These are phyloP conservation scores for Numida meleagris DNA, from an alignment of 2,113 vertebrate species.

Conservation along the genomic window DNA sequence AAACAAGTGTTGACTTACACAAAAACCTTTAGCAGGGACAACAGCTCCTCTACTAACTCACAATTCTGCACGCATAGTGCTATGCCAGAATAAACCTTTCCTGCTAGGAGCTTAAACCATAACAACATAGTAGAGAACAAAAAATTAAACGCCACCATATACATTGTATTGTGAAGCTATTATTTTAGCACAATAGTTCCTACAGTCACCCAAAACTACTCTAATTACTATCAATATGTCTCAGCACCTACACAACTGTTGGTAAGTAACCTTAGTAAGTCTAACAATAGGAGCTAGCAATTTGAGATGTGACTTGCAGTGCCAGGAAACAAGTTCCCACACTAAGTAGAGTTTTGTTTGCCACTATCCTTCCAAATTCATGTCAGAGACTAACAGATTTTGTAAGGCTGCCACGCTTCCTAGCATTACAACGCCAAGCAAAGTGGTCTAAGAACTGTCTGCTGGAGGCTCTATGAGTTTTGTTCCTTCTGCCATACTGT, in stretches of 20 bases:
- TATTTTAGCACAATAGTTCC: background rate
- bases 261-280: background rate
- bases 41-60: background rate
- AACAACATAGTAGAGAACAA: background rate
- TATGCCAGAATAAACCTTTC: background rate
- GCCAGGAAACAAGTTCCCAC: background rate
- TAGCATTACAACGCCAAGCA: background rate
- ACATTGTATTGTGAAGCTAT: background rate
- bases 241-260: background rate
- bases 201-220: background rate
- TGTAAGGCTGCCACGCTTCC: background rate
- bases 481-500: background rate
- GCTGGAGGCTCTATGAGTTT: background rate
- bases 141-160: background rate
- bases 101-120: background rate
- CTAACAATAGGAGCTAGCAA: background rate
- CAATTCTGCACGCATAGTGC: accelerated
- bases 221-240: background rate
- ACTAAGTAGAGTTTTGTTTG: background rate
- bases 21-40: background rate
- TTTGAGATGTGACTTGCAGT: background rate
- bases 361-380: background rate
- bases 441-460: background rate
- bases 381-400: background rate
- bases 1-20: slow-evolving; percentile 3